Base-by-base conservation (phyloP, 2,113 vertebrate genomes). In the Bubalus kerabau region DNA sequence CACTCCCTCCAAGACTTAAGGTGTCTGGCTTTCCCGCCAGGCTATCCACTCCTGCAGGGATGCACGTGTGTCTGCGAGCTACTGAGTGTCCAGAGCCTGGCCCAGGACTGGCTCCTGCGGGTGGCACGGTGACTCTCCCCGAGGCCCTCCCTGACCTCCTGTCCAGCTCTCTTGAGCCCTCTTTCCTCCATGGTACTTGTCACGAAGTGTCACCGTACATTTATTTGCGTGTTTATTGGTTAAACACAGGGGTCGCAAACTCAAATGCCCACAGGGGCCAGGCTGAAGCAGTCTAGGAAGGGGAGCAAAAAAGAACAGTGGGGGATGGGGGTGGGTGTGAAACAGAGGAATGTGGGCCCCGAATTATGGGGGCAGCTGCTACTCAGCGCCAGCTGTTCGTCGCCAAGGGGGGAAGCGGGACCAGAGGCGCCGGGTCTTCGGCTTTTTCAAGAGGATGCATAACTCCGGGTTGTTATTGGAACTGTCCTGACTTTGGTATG, bases 371-470 rank as follows among this genome's bases (percentile, higher is more conserved):
- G 95, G 93, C 64, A 87, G 95, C 92, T 97, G 97, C 97, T 98
- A 98, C 96, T 98, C 98, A 93, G 97, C 28, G 4, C 98, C 98
- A 96, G 98, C 98, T 24, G 97, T 83, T 87, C 97, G 89, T 97
- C 97, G 86, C 98, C 98, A 98, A 19, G 97, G 96, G 97, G 98
- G 98, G 16, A 97, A 97, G 83, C 87, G 98, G 90, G 97, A 97
- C 98, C 98, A 98, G 86, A 98, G 97, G 56, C 94, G 96, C 64
- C 83, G 96, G 88, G 89, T 98, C 97, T 98, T 97, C 93, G 96
- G 97, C 97, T 96, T 98, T 97, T 97, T 98, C 97, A 98, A 98
- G 97, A 98, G 97, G 97, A 97, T 10, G 97, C 94, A 91, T 96
- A 97, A 80, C 90, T 97, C 97, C 96, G 83, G 97, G 85, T 96